Conservation (phyloP, 2,888 invertebrate species). For the Rambutsinella grinnellia region DNA sequence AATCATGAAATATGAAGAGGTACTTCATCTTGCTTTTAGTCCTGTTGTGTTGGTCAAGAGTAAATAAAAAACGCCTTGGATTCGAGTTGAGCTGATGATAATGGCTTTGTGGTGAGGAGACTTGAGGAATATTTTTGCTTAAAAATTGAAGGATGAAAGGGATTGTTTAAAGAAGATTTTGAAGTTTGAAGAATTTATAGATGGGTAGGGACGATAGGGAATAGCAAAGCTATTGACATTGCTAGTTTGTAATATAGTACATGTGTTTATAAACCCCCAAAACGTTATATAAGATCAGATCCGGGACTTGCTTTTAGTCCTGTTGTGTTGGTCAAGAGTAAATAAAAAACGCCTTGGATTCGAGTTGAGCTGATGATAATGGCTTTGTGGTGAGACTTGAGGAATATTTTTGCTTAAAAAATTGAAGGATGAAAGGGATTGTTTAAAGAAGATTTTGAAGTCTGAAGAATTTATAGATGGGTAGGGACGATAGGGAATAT, state of each 20-base stretch:
- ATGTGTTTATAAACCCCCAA: slow-evolving; percentile 24
- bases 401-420: not conserved
- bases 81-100: slow-evolving; percentile 8
- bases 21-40: slow-evolving; percentile 38
- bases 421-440: slow-evolving; percentile 6
- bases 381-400: slow-evolving; percentile 5
- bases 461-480: not conserved
- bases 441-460: not conserved
- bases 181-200: not conserved
- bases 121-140: not conserved
- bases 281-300: slow-evolving; percentile 5
- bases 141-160: slow-evolving; percentile 3
- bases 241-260: not conserved
- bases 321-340: slow-evolving; percentile 23
- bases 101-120: slow-evolving; percentile 3
- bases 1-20: slow-evolving; percentile 20
- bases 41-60: slow-evolving; percentile 31
- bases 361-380: slow-evolving; percentile 9
- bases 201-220: not conserved
- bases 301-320: slow-evolving; percentile 15
- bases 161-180: not conserved
- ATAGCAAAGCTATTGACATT: slow-evolving; percentile 2
- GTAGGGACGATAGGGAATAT: not conserved
- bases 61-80: slow-evolving; percentile 13
- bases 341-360: slow-evolving; percentile 7